Evolutionary conservation across 2,113 vertebrate genomes (phyloP).

Genomic region (Phasianus colchicus): DNA sequence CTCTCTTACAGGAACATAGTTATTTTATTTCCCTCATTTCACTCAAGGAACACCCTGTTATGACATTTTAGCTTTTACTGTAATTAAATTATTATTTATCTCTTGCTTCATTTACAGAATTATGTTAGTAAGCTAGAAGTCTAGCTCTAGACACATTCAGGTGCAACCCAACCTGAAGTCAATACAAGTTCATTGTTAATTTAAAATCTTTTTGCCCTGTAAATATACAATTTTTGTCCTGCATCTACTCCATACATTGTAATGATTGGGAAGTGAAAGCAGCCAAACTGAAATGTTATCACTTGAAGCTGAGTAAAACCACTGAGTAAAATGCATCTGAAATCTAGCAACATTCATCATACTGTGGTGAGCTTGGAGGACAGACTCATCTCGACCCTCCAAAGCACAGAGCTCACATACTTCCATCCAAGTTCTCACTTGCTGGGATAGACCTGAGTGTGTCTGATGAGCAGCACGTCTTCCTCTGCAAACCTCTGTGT

Average conservation of each 20-base stretch:
- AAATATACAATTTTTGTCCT: not conserved
- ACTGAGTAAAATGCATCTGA: too few species aligned
- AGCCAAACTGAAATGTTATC: not conserved
- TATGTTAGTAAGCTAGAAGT: not conserved
- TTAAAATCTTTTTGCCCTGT: not conserved
- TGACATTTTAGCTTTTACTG: not conserved
- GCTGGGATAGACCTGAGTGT: not conserved
- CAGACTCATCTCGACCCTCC: not conserved
- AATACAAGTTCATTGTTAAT: not conserved
- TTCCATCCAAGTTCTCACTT: not conserved
- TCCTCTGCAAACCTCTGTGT: not conserved
- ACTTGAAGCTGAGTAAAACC: not conserved
- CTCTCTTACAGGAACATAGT: not conserved
- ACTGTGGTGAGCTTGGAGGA: not conserved
- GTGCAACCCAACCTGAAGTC: not conserved
- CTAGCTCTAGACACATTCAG: not conserved
- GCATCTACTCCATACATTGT: not conserved
- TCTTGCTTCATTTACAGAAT: not conserved
- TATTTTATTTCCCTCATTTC: not conserved
- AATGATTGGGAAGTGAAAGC: not conserved
- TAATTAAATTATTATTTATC: not conserved
- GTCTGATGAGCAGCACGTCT: conserved; percentile 9
- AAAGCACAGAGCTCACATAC: not conserved
- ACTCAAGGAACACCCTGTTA: not conserved
- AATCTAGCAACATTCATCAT: not conserved